Evolutionary conservation across 1,140 invertebrate species (phyloP), one percentile per base, ranked within the genome.

Genomic region (Penaeus vannamei): DNA sequence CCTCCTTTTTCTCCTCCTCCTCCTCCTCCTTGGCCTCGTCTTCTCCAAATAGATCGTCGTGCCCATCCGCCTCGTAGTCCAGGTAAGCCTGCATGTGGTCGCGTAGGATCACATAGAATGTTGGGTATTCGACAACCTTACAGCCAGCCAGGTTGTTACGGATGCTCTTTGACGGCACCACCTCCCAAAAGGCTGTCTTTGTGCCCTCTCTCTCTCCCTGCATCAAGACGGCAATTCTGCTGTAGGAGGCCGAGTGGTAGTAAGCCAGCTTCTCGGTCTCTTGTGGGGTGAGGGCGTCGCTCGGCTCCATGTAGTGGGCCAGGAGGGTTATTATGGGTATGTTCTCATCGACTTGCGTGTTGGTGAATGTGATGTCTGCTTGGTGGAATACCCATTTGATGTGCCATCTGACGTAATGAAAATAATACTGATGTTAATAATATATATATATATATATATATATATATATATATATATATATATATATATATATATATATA

Each of bases 211-310:
- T n/a, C 42, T 84, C 72, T 1, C 42, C 84, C 32, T 84, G 83
- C 22, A 90, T 62, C 20, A 90, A 32, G 8, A 90, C 85, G 29
- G 80, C 66, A 60, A 84, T 53, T 23, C 79, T 82, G 42, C 85
- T 59, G 32, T 86, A 90, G 10, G 89, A 90, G 20, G 89, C 89
- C 22, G 89, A 87, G 10, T 90, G 89, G 61, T 90, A 90, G 77
- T 79, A 90, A n/a, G 79, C 85, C n/a, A 90, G 60, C 84, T 90
- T 90, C 46, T 86, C 84, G 22, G 81, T 69, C 20, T 86, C 85
- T 46, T 90, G 80, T 7, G 61, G n/a, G 66, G 77, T 76, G 19
- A 90, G 66, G 59, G 79, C 60, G 42, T 86, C 81, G 14, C 23
- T 72, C 14, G 89, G 89, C n/a, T 90, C 81, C 53, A 90, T 42